Base-by-base conservation (phyloP, 2,888 invertebrate species). In the Coelinius sp. region DNA sequence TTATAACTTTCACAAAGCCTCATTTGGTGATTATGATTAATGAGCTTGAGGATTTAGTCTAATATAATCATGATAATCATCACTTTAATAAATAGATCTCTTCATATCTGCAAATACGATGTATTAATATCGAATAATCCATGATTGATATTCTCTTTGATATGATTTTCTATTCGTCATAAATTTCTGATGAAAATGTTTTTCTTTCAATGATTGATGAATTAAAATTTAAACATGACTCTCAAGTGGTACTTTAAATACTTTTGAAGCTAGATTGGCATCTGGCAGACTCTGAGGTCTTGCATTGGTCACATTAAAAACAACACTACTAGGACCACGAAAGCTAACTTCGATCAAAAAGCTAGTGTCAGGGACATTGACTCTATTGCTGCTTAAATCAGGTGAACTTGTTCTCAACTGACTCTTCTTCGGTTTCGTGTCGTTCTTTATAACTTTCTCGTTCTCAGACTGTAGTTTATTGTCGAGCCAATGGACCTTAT, bases 361-460 rank as follows among this genome's bases (percentile, higher is more conserved):
- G 44, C 89, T 86, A 5, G 86, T 78, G 27, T 86, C 86, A 25
- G 84, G 75, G 17, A 85, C 80, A 71, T 82, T 83, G 22, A 83
- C 85, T 1, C 86, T 80, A 77, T 84, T 85, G 70, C 86, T 84
- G 68, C 90, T 91, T 56, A 92, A 85, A 84, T 92, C 91, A 3
- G 92, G 92, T 6, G 91, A 92, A 78, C 91, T 91, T 4, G 91
- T 92, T 68, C 92, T 86, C 25, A 92, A 79, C 71, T 90, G 88
- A 73, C 90, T 90, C 76, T 90, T 90, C 77, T 90, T 90, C 59
- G 92, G 84, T 49, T 90, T 88, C 68, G 89, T 89, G 74, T 89
- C 90, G 74, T 89, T 90, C 75, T 90, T 89, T 76, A 85, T 80
- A 63, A 85, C 86, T 22, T 82, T 82, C 66, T 88, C 88, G 27